A percentile compares a stretch with the other conserved stretches of the same genome.
Evolutionary conservation across 2,888 invertebrate species (phyloP).

Genomic region (Disparrhopalites patrizii): DNA sequence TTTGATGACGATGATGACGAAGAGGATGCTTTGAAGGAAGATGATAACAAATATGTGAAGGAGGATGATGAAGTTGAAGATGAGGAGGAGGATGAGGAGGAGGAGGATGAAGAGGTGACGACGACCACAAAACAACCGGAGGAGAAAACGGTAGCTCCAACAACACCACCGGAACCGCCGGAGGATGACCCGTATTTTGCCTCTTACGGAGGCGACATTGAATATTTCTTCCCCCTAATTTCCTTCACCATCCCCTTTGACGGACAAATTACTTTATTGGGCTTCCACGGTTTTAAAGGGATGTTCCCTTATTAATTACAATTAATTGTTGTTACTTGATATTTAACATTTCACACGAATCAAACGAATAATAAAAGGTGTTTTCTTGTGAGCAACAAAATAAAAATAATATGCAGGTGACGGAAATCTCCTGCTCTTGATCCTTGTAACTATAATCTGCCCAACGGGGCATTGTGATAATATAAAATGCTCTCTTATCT

Average conservation of each 20-base stretch:
- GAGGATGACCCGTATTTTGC: constrained; percentile 7
- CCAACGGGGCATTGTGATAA: no score
- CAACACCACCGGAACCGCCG: not conserved
- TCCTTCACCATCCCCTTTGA: constrained; percentile 22
- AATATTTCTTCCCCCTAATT: constrained; percentile 15
- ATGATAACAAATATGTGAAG: not conserved
- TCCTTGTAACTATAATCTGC: no score
- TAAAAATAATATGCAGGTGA: no score
- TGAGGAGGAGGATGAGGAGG: not conserved
- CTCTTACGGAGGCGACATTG: constrained; percentile 26
- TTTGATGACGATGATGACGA: not conserved
- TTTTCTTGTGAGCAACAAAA: no score
- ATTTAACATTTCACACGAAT: no score
- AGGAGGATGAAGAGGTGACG: not conserved
- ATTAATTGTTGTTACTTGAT: no score
- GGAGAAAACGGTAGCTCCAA: not conserved
- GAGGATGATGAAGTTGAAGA: not conserved
- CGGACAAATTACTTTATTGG: constrained; percentile 15
- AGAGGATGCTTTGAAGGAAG: not conserved
- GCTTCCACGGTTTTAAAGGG: constrained; percentile 20
- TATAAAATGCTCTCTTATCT: no score
- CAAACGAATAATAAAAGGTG: no score
- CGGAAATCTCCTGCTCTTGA: no score
- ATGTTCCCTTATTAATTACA: not conserved
- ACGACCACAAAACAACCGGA: not conserved